phyloP scores from a whole-genome alignment of 2,113 vertebrate genomes.

The Blennius ocellaris region DNA sequence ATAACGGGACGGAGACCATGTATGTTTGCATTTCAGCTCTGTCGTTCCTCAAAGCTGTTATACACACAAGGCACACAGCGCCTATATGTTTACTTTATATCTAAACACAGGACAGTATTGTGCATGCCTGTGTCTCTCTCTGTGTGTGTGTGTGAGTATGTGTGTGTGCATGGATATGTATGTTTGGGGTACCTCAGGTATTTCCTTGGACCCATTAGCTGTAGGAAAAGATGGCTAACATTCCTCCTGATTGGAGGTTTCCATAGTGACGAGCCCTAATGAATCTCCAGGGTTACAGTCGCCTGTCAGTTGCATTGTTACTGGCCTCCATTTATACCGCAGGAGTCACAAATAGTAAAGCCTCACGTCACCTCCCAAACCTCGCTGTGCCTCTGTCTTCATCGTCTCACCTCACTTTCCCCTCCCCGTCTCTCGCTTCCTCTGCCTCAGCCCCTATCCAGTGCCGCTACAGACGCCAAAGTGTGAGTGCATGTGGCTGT shows the following conservation, averaged over 20 bases:
- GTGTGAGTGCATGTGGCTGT: slow-evolving; percentile 40
- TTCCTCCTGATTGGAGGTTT: slow-evolving; percentile 87
- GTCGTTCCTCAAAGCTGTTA: slow-evolving; percentile 57
- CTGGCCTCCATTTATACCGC: slow-evolving; percentile 84
- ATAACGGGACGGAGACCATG: slow-evolving; percentile 27
- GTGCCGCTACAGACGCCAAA: slow-evolving; percentile 30
- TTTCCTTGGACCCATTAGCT: slow-evolving; percentile 71
- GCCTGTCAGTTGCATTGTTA: slow-evolving; percentile 80
- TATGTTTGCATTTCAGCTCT: slow-evolving; percentile 69
- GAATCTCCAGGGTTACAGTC: slow-evolving; percentile 93
- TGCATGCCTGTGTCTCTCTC: not conserved
- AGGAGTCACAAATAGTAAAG: slow-evolving; percentile 72
- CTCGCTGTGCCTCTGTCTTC: slow-evolving; percentile 41
- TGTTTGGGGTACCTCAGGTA: slow-evolving; percentile 57
- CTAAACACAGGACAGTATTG: slow-evolving; percentile 63
- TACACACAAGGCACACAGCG: slow-evolving; percentile 31
- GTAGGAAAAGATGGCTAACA: slow-evolving; percentile 75
- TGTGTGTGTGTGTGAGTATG: slow-evolving; percentile 16
- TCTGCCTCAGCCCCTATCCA: slow-evolving; percentile 36
- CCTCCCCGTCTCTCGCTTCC: slow-evolving; percentile 53
- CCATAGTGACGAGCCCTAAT: slow-evolving; percentile 91
- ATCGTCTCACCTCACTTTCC: slow-evolving; percentile 43
- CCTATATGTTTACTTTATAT: slow-evolving; percentile 65
- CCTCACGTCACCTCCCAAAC: slow-evolving; percentile 49
- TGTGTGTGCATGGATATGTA: slow-evolving; percentile 18